These are phyloP conservation scores for Gymnocheta viridis DNA, from an alignment of 2,888 invertebrate species.

Conservation along the genomic window DNA sequence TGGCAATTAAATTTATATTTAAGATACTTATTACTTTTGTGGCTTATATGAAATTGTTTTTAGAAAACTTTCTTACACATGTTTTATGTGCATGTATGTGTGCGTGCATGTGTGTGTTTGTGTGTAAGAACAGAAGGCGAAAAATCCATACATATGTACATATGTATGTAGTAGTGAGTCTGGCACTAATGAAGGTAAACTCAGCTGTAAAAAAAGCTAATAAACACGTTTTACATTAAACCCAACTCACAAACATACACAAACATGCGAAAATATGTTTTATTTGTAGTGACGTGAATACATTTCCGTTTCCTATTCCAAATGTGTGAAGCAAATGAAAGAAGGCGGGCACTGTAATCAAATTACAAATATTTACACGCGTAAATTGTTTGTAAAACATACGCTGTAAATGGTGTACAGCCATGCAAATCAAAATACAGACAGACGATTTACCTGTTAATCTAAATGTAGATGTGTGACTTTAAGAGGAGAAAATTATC, in stretches of 20 bases:
- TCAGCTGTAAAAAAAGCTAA: constrained; percentile 62
- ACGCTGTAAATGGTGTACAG: constrained; percentile 30
- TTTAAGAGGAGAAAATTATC: constrained; percentile 40
- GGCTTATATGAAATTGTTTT: constrained; percentile 60
- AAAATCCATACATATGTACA: neutral
- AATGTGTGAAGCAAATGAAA: neutral
- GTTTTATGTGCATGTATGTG: neutral
- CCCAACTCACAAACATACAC: neutral
- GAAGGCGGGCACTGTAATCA: constrained; percentile 37
- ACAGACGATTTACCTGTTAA: constrained; percentile 57
- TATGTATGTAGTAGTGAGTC: neutral
- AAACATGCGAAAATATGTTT: constrained; percentile 26
- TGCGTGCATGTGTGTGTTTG: neutral
- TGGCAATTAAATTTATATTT: constrained; percentile 66
- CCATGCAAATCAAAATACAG: constrained; percentile 9
- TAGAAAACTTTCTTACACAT: constrained; percentile 10
- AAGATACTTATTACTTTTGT: constrained; percentile 65
- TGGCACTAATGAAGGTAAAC: constrained; percentile 56
- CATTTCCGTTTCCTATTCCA: neutral
- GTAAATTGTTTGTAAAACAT: constrained; percentile 64
- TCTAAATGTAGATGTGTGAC: constrained; percentile 22
- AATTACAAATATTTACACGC: constrained; percentile 65
- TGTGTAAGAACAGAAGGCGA: neutral
- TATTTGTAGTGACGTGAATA: constrained; percentile 17
- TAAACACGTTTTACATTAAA: constrained; percentile 56